A percentile compares a stretch with the other conserved stretches of the same genome.
phyloP scores from a whole-genome alignment of 1,140 invertebrate genomes.

The Lethocerus indicus region DNA sequence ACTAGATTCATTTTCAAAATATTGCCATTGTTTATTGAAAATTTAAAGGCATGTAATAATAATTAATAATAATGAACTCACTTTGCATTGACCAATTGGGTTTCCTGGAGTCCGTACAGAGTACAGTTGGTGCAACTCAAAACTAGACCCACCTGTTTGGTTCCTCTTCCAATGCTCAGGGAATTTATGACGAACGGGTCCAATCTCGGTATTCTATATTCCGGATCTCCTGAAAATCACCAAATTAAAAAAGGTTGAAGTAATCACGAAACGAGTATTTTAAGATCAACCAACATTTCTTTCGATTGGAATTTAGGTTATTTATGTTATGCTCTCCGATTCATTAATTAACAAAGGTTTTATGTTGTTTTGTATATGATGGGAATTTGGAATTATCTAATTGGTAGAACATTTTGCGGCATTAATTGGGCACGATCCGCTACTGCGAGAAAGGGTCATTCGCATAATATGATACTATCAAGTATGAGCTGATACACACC shows the following conservation, averaged over 20 bases:
- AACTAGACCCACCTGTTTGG: constrained; percentile 18
- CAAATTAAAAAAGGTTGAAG: not conserved
- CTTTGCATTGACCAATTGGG: constrained; percentile 17
- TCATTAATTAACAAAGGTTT: not conserved
- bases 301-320: not conserved
- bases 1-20: not conserved
- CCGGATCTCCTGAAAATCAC: constrained; percentile 17
- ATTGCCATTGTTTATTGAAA: not conserved
- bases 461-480: not conserved
- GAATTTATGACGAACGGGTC: constrained; percentile 19
- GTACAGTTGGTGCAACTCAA: constrained; percentile 16
- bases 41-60: not conserved
- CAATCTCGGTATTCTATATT: constrained; percentile 20
- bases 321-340: not conserved
- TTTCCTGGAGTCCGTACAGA: constrained; percentile 18
- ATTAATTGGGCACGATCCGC: not conserved
- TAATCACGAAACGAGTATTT: not conserved
- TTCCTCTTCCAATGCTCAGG: constrained; percentile 19
- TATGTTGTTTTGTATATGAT: not conserved
- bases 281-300: not conserved
- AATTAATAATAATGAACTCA: constrained; percentile 10
- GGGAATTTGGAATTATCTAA: not conserved
- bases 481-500: constrained; percentile 20
- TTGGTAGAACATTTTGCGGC: not conserved
- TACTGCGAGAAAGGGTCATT: not conserved